Evolutionary conservation across 2,888 invertebrate genomes (phyloP), one percentile per base, ranked within the genome.

Genomic region (Acanthoscelides obtectus): DNA sequence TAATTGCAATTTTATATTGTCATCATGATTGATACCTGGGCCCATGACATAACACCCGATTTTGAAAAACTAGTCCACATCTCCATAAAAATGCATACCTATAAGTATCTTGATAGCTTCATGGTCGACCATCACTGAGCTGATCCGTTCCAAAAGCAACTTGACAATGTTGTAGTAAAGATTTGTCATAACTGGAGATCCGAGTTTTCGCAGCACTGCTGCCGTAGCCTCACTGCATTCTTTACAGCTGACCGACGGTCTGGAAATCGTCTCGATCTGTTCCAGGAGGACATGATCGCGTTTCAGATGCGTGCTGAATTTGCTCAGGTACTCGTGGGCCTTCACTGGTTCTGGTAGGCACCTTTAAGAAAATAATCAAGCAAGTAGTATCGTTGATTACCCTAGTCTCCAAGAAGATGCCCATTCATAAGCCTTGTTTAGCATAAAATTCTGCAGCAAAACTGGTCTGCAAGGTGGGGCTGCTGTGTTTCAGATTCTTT

Each of bases 111-210:
- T 90, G 78, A 98, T 89, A 0, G 97, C 94, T 75, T 94, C 93
- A 80, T 93, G 93, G 84, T 99, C 99, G 17, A 99, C 94, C 94
- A 98, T 96, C 4, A 99, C 97, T 0, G 97, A 97, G 75, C 97
- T 97, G 19, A 97, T 94, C 72, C 98, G 89, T 85, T 98, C 98
- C 72, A 99, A 86, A 68, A 99, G 86, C 91, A 96, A 96, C 87
- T 98, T 98, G 65, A 98, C 94, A 0, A 96, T 97, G 84, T 96
- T 97, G 87, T 98, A 98, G 85, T 98, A 96, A 63, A 96, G 87
- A 86, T 98, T 97, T 1, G 97, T 96, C 93, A 97, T 97, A 2
- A 96, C 93, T 0, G 97, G 97, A 80, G 95, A 93, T 0, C 98
- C 98, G 2, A 98, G 88, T 84, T 97, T 97, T 85, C 97, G 97